Conservation (phyloP, 2,888 invertebrate species). For the Hydropsyche betteni region DNA sequence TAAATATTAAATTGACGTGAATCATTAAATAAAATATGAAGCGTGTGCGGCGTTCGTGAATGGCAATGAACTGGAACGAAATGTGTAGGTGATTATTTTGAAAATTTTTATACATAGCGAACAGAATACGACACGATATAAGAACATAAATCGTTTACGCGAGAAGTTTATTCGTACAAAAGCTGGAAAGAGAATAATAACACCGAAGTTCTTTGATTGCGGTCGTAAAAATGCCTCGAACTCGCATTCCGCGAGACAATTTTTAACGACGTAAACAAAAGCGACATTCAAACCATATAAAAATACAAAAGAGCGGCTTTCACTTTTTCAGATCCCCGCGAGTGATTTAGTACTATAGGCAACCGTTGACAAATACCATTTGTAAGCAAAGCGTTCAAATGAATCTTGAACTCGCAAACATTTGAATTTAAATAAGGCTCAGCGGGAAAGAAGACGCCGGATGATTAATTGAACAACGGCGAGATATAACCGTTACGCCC, state of each 20-base stretch:
- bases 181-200: too few species aligned
- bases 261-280: slow-evolving; percentile 4
- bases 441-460: not conserved
- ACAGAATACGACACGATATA: too few species aligned
- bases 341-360: slow-evolving; percentile 18
- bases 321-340: not conserved
- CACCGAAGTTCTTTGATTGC: too few species aligned
- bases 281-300: not conserved
- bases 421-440: slow-evolving; percentile 20
- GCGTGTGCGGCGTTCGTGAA: too few species aligned
- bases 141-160: too few species aligned
- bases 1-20: too few species aligned
- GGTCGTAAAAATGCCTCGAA: too few species aligned
- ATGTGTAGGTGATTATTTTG: too few species aligned
- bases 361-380: slow-evolving; percentile 28
- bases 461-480: not conserved
- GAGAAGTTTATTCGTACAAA: too few species aligned
- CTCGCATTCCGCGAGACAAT: not conserved
- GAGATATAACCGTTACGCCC: not conserved
- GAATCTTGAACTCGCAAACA: not conserved
- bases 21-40: too few species aligned
- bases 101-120: too few species aligned
- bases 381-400: slow-evolving; percentile 29
- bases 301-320: not conserved
- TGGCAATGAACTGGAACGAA: too few species aligned